A percentile compares a stretch with the other conserved stretches of the same genome.
phyloP scores from a whole-genome alignment of 2,888 invertebrate genomes.

The Drosophila anceps region DNA sequence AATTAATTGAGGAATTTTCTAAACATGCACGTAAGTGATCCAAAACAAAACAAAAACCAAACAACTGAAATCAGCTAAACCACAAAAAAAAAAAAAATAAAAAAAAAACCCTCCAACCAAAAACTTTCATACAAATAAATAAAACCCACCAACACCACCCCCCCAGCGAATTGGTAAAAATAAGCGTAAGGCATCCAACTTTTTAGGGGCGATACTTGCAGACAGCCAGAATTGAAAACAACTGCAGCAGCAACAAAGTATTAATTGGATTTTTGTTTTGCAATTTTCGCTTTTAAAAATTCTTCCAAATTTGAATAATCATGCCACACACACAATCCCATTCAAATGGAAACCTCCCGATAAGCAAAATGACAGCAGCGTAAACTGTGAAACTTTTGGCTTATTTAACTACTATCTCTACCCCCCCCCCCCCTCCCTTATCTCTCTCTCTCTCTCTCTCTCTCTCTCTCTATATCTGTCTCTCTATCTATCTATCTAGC shows the following conservation, averaged over 20 bases:
- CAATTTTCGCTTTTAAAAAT: conserved; percentile 83
- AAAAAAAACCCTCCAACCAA: conserved; percentile 26
- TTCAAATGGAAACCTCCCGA: not conserved
- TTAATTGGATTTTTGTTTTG: conserved; percentile 85
- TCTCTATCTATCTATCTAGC: conserved; percentile 53
- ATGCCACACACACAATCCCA: conserved; percentile 23
- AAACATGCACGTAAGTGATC: conserved; percentile 98
- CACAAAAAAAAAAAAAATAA: too few species aligned
- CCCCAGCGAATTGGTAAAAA: conserved; percentile 61
- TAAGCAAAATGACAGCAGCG: conserved; percentile 23
- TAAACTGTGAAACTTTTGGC: conserved; percentile 28
- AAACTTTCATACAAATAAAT: conserved; percentile 24
- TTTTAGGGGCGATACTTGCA: conserved; percentile 82
- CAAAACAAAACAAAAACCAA: conserved; percentile 59
- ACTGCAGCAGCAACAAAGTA: conserved; percentile 43
- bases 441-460: conserved; percentile 27
- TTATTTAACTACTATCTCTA: conserved; percentile 11
- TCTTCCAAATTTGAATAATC: conserved; percentile 38
- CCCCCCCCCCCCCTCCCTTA: too few species aligned
- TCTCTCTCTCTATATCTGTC: conserved; percentile 39
- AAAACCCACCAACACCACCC: conserved; percentile 33
- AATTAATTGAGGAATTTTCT: conserved; percentile 99
- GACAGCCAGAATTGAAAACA: conserved; percentile 60
- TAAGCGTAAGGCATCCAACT: conserved; percentile 31
- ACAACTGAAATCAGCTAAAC: conserved; percentile 44